Base-by-base conservation (phyloP, 2,888 invertebrate species). In the Latrodectus hesperus region DNA sequence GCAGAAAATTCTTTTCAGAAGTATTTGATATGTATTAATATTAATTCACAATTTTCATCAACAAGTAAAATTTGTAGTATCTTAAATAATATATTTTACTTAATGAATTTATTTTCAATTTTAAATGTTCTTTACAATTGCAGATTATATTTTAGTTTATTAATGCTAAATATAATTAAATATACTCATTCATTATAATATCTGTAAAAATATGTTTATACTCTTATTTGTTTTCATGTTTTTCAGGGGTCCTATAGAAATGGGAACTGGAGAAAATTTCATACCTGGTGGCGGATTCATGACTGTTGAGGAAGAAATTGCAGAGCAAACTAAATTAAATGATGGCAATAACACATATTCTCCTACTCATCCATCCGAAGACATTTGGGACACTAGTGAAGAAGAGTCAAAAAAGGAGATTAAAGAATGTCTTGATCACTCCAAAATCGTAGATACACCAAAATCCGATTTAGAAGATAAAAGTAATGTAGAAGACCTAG, bases 181-280 rank as follows among this genome's bases (percentile, higher is more conserved):
- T 22, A 22, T 22, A 38, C 38, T 6, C 38, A 38, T 38, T 38
- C 38, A 38, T 38, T 38, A 38, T 38, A 38, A 38, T 38, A 6
- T 38, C 38, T 6, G 4, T 38, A 38, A 38, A 38, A 38, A 38
- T 38, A 6, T 38, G 6, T 38, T 6, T 6, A 4, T 38, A 6
- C 38, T 38, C 38, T 38, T 38, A 38, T 38, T 38, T 38, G 38
- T 6, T 38, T 6, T 38, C 5, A 38, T 6, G 4, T 38, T 68
- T 75, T 82, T 5, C 38, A 90, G 90, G 75, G 90, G 90, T 52
- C 89, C 86, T 51, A 89, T 88, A 55, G 90, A 90, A 78, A 90
- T 90, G 90, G 90, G 90, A 53, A 90, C 90, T 51, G 90, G 90
- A n/a, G 90, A 90, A 71, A 90, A 90, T 26, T 90, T 90, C 73